Conservation (phyloP, 64 coral and sea anemone species). For the Porites lutea region DNA sequence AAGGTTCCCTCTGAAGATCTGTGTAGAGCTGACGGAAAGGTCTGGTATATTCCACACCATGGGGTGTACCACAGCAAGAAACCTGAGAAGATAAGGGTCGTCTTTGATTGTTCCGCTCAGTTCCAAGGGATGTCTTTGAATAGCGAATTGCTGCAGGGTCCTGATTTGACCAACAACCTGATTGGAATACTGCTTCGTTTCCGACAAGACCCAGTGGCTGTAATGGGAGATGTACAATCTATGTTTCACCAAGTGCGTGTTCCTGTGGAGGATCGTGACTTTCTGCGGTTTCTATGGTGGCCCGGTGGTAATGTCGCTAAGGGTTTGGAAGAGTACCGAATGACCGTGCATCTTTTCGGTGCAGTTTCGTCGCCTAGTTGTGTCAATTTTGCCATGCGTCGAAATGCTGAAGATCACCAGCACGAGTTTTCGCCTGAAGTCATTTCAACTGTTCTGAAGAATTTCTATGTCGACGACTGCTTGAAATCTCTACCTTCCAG, state of each 20-base stretch:
- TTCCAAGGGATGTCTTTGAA: background rate
- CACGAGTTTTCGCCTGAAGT: background rate
- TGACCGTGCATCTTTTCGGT: too few species aligned
- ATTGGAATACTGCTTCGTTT: constrained; percentile 10
- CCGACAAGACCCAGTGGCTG: constrained; percentile 14
- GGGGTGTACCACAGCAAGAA: background rate
- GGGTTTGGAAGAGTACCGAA: constrained; percentile 40
- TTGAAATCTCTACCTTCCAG: background rate
- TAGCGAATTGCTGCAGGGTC: background rate
- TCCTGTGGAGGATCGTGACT: background rate
- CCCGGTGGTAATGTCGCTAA: constrained; percentile 33
- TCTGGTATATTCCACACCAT: constrained; percentile 12
- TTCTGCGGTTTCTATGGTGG: constrained; percentile 67
- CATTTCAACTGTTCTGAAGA: background rate
- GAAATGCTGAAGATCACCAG: too few species aligned
- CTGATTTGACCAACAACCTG: background rate
- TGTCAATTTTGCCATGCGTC: too few species aligned
- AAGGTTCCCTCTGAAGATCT: background rate
- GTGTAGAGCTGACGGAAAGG: background rate
- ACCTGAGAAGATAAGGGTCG: background rate
- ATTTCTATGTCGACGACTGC: constrained; percentile 78
- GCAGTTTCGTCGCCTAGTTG: too few species aligned
- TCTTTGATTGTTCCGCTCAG: background rate
- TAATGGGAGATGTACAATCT: background rate
- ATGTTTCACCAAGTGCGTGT: too few species aligned